Percentiles rank a stretch among this genome's conserved stretches.
Conservation (phyloP, 1,140 invertebrate genomes). For the Lamellibrachia luymesi region DNA sequence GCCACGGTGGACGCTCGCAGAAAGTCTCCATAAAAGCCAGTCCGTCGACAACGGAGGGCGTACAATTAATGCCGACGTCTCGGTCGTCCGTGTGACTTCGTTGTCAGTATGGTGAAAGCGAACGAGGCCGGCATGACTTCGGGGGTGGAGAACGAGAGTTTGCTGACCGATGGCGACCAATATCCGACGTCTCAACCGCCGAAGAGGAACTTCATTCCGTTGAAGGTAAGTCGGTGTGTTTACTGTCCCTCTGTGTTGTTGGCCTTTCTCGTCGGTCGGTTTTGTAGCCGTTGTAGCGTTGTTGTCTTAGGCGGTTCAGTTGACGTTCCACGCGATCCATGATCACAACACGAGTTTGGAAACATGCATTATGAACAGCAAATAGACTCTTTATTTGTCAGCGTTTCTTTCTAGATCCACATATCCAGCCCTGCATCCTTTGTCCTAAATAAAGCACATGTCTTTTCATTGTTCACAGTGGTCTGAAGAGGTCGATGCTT, state of each 20-base stretch:
- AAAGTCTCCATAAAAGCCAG: neutral
- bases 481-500: too few species aligned
- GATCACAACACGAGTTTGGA: neutral
- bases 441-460: neutral
- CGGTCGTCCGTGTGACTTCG: neutral
- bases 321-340: neutral
- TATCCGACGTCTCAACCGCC: neutral
- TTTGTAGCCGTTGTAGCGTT: neutral
- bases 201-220: neutral
- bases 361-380: neutral
- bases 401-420: neutral
- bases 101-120: neutral
- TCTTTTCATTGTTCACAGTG: neutral
- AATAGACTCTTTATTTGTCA: neutral
- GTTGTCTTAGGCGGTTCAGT: neutral
- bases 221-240: neutral
- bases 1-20: neutral
- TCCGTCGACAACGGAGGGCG: neutral
- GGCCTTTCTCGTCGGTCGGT: neutral
- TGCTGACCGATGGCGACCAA: neutral
- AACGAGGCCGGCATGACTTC: neutral
- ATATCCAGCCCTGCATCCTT: neutral
- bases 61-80: neutral
- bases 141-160: neutral
- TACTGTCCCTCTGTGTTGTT: neutral